phyloP scores from a whole-genome alignment of 2,888 invertebrate genomes.

The Heliconius cydno region DNA sequence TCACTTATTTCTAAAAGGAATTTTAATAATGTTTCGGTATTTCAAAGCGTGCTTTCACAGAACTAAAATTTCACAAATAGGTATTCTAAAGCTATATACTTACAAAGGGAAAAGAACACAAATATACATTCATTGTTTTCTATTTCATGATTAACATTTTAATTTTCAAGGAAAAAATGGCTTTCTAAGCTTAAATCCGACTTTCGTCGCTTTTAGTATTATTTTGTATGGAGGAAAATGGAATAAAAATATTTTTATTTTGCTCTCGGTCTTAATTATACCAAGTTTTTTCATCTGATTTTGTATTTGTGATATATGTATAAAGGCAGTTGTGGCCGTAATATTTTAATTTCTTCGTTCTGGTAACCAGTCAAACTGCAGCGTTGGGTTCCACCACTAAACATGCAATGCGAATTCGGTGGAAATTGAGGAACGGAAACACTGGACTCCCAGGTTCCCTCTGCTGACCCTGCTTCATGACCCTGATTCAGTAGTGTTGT shows the following conservation, averaged over 20 bases:
- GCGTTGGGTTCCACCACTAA: too few species aligned
- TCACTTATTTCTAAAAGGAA: not conserved
- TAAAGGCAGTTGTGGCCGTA: not conserved
- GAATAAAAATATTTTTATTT: conserved; percentile 17
- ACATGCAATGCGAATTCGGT: too few species aligned
- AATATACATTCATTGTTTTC: conserved; percentile 14
- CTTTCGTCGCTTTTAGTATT: conserved; percentile 13
- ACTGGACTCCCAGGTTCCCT: too few species aligned
- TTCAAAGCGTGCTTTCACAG: not conserved
- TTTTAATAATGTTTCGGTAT: conserved; percentile 3
- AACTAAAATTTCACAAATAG: conserved; percentile 2
- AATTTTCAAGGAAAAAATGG: conserved; percentile 18
- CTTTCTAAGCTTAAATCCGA: conserved; percentile 6
- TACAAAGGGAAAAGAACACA: conserved; percentile 6
- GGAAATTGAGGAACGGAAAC: too few species aligned
- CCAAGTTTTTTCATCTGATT: not conserved
- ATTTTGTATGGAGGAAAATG: conserved; percentile 16
- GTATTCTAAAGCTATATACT: conserved; percentile 2
- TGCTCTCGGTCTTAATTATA: conserved; percentile 8
- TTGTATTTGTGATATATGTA: not conserved
- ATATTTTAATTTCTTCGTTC: not conserved
- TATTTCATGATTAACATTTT: conserved; percentile 22
- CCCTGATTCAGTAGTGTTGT: not conserved
- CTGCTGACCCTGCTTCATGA: not conserved
- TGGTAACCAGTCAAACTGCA: too few species aligned